Evolutionary conservation across 37 sponge, comb jelly and placozoan species (phyloP).

Genomic region (Theonella swinhoei): DNA sequence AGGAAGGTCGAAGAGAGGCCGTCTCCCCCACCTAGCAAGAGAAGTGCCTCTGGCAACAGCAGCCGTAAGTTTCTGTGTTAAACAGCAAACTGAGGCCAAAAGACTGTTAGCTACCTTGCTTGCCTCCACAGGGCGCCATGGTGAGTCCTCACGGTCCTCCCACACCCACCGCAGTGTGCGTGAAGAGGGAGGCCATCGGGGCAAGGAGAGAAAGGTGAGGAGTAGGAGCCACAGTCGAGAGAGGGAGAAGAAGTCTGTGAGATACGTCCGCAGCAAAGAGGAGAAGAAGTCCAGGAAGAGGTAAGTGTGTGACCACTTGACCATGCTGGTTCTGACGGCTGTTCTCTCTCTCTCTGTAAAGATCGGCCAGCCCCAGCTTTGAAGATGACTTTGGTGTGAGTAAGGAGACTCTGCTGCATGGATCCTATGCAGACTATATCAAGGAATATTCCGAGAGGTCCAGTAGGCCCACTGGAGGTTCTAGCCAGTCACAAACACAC

Average conservation of each 20-base stretch:
- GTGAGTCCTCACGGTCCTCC: background rate
- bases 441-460: conserved; percentile 69
- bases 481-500: background rate
- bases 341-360: background rate
- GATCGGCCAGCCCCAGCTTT: conserved; percentile 36
- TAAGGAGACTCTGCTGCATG: conserved; percentile 75
- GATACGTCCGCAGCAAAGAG: conserved; percentile 7
- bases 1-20: conserved; percentile 29
- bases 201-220: conserved; percentile 22
- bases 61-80: background rate
- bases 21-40: background rate
- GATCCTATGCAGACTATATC: conserved; percentile 82
- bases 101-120: too few relatives aligned
- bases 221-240: conserved; percentile 11
- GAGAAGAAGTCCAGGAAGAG: conserved; percentile 19
- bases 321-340: too few relatives aligned
- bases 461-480: background rate
- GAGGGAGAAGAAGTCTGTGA: background rate
- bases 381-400: conserved; percentile 72
- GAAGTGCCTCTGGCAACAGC: background rate
- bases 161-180: background rate
- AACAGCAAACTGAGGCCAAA: background rate
- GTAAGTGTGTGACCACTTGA: too few relatives aligned
- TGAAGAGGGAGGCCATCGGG: conserved; percentile 2
- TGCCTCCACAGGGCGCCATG: background rate